These are phyloP conservation scores for Clinocottus analis DNA, from an alignment of 2,113 vertebrate genomes.

Conservation along the genomic window DNA sequence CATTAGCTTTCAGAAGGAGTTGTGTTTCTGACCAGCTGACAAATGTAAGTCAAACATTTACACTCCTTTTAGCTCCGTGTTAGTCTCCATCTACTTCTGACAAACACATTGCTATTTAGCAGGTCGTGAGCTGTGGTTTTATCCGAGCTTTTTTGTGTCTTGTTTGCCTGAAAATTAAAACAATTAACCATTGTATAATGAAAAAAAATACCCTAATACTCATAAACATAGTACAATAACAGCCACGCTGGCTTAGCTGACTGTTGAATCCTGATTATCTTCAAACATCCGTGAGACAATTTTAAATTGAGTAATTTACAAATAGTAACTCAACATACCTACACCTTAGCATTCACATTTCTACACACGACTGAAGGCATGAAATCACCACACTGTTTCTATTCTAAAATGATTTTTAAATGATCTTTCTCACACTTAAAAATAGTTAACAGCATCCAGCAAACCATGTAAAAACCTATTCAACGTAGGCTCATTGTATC, in stretches of 20 bases:
- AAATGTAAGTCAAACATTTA: neutral
- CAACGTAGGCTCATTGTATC: too few species aligned
- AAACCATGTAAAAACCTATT: too few species aligned
- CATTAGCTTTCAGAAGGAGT: neutral
- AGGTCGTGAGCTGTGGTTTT: neutral
- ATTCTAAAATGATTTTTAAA: too few species aligned
- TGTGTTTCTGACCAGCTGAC: neutral
- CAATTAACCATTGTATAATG: too few species aligned
- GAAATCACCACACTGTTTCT: neutral
- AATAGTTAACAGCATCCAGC: too few species aligned
- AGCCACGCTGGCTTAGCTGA: neutral
- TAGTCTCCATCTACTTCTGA: neutral
- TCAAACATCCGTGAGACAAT: too few species aligned
- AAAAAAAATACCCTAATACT: too few species aligned
- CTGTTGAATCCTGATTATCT: neutral
- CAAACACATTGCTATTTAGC: neutral
- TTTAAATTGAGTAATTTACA: neutral
- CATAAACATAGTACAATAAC: neutral
- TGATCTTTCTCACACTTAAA: too few species aligned
- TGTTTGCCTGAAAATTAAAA: slow-evolving; percentile 1
- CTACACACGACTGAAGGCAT: neutral
- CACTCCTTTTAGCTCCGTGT: neutral
- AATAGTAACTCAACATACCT: neutral
- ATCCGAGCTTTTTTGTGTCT: too few species aligned
- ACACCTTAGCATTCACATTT: neutral